Evolutionary conservation across 2,113 vertebrate species (phyloP), one percentile per base, ranked within the genome.

Genomic region (Xyrauchen texanus): DNA sequence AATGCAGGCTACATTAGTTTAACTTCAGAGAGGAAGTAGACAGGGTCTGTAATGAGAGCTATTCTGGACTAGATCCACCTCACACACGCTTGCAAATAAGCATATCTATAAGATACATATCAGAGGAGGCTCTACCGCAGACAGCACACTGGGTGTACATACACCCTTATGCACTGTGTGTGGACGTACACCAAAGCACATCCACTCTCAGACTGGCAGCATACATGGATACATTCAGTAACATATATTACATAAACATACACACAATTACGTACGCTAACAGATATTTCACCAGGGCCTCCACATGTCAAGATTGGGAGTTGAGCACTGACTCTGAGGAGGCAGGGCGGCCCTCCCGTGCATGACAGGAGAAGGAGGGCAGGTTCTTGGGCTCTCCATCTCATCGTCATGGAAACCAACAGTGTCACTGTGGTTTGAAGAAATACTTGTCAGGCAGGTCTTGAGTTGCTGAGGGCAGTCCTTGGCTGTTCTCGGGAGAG

Each of bases 51-150:
- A 87, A 83, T 86, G 87, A 93, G 89, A 94, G 91, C 92, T 93
- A 90, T 76, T 88, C 87, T 79, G 93, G 93, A 95, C 84, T 92
- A 93, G 88, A 91, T 87, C 77, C 74, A 93, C 87, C 93, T 94
- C 94, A 92, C 78, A 85, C 87, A 91, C 93, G 91, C 93, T 92
- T 91, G 92, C 92, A 92, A 93, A 94, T 91, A 93, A 91, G 84
- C 92, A 96, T 96, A 96, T 96, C 96, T 96, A 96, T 96, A 95
- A 96, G 96, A 96, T 96, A 96, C 93, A 96, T 95, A 63, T 92
- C 79, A 88, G 78, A 89, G 87, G 88, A 92, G 84, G 85, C 91
- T 89, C 94, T 95, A 94, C 85, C 81, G 85, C 67, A 71, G 77
- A 83, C 53, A 85, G 80, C 64, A 64, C 3, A 70, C n/a, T 51